phyloP scores from a whole-genome alignment of 2,888 invertebrate species.

The Taphrorychus bicolor region DNA sequence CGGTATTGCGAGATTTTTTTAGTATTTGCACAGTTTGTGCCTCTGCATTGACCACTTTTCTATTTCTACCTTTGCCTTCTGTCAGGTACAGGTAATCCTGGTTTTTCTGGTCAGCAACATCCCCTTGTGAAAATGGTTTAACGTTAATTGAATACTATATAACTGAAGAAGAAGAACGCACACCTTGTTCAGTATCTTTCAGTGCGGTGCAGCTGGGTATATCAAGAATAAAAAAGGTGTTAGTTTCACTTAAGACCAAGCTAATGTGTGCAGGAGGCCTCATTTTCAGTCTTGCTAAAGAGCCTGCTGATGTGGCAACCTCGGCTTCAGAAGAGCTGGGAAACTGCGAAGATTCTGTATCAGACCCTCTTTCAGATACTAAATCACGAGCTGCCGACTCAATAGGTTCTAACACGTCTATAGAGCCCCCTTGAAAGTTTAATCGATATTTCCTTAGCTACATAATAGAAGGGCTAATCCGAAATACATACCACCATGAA shows the following conservation, averaged over 20 bases:
- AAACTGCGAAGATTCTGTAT: constrained; percentile 2
- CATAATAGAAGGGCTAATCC: neutral
- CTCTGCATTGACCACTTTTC: constrained; percentile 72
- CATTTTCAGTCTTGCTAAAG: constrained; percentile 6
- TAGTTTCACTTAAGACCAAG: constrained; percentile 72
- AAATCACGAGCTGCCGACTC: constrained; percentile 3
- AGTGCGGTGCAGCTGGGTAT: constrained; percentile 69
- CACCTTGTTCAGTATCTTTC: constrained; percentile 65
- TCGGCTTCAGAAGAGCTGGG: neutral
- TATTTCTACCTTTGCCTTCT: constrained; percentile 70
- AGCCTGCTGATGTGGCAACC: constrained; percentile 1
- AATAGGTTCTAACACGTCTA: constrained; percentile 3
- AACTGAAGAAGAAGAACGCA: neutral
- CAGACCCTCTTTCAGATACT: neutral
- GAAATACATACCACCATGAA: constrained; percentile 6
- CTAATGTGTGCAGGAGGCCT: constrained; percentile 66
- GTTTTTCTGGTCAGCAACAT: constrained; percentile 68
- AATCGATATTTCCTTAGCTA: neutral
- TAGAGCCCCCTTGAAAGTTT: neutral
- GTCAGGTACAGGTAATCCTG: constrained; percentile 72
- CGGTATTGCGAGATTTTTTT: constrained; percentile 70
- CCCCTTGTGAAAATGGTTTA: constrained; percentile 41
- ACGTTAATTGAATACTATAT: neutral
- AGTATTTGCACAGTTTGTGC: constrained; percentile 71
- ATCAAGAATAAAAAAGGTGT: constrained; percentile 70